These are phyloP conservation scores for Platypus cylindrus DNA, from an alignment of 2,888 invertebrate genomes.

Conservation along the genomic window DNA sequence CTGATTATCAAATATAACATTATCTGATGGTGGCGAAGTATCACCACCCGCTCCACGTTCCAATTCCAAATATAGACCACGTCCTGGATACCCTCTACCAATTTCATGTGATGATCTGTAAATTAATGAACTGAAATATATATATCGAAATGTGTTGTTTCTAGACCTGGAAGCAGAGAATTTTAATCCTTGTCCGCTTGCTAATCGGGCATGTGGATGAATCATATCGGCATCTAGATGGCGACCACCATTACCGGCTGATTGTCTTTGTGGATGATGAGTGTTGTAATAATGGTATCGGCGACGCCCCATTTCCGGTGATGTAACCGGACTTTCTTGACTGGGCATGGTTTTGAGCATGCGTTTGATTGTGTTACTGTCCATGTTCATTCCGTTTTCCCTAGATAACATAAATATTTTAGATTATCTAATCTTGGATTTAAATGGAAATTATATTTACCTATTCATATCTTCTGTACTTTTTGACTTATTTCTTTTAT, in stretches of 20 bases:
- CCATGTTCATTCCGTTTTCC: slow-evolving; percentile 41
- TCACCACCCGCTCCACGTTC: slow-evolving; percentile 51
- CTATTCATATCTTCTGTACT: slow-evolving; percentile 76
- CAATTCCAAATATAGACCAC: slow-evolving; percentile 67
- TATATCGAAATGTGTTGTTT: background rate
- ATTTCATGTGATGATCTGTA: slow-evolving; percentile 58
- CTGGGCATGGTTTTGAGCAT: slow-evolving; percentile 92
- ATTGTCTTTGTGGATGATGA: slow-evolving; percentile 49
- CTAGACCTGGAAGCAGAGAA: slow-evolving; percentile 48
- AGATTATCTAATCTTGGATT: background rate
- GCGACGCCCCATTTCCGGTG: slow-evolving; percentile 77
- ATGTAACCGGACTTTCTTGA: slow-evolving; percentile 78
- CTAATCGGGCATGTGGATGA: slow-evolving; percentile 40
- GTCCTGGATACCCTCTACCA: slow-evolving; percentile 56
- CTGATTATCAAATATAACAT: slow-evolving; percentile 89
- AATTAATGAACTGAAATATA: slow-evolving; percentile 7
- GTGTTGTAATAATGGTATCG: slow-evolving; percentile 58
- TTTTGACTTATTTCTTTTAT: slow-evolving; percentile 65
- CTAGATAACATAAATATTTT: slow-evolving; percentile 2
- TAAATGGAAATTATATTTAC: slow-evolving; percentile 6
- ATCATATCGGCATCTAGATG: slow-evolving; percentile 39
- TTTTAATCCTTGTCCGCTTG: slow-evolving; percentile 48
- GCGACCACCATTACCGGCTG: slow-evolving; percentile 39
- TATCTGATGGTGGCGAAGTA: slow-evolving; percentile 80
- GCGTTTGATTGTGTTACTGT: slow-evolving; percentile 78